A percentile compares a stretch with the other conserved stretches of the same genome.
Conservation (phyloP, 2,797 vertebrate species). For the Pseudochaenichthys georgianus region DNA sequence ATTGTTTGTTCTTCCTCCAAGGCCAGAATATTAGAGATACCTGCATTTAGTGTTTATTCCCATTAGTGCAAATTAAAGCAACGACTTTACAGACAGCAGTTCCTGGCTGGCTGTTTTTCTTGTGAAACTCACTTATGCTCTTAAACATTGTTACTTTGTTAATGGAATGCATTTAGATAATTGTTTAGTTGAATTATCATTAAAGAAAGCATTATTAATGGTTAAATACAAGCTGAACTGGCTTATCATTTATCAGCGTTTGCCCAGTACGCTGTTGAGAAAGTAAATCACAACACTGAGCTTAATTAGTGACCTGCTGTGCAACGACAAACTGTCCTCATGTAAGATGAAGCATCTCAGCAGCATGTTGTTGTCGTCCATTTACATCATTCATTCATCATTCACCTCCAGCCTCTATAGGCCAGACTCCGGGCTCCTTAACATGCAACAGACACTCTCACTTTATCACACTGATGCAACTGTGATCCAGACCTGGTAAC, state of each 20-base stretch:
- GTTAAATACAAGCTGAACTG: not conserved
- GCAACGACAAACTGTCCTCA: constrained; percentile 59
- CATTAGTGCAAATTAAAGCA: constrained; percentile 2
- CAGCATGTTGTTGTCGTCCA: constrained; percentile 56
- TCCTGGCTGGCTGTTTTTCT: constrained; percentile 1
- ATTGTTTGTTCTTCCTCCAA: not conserved
- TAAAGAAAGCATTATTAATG: constrained; percentile 18
- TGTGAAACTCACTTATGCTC: not conserved
- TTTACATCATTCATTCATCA: constrained; percentile 63
- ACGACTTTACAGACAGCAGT: constrained; percentile 13
- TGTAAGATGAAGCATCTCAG: constrained; percentile 46
- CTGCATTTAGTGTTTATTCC: not conserved
- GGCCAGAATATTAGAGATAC: not conserved
- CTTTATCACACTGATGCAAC: constrained; percentile 81
- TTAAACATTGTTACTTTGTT: constrained; percentile 3
- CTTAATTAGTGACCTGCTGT: constrained; percentile 70
- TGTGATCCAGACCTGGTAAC: constrained; percentile 71
- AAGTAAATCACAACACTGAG: constrained; percentile 41
- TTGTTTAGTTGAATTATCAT: not conserved
- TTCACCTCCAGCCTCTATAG: constrained; percentile 19
- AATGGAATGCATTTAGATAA: not conserved
- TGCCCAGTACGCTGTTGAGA: constrained; percentile 17
- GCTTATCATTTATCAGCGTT: constrained; percentile 43
- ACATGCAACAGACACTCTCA: constrained; percentile 64
- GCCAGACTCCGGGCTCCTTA: constrained; percentile 51